phyloP scores from a whole-genome alignment of 2,888 invertebrate genomes.

The Girardia tigrina region DNA sequence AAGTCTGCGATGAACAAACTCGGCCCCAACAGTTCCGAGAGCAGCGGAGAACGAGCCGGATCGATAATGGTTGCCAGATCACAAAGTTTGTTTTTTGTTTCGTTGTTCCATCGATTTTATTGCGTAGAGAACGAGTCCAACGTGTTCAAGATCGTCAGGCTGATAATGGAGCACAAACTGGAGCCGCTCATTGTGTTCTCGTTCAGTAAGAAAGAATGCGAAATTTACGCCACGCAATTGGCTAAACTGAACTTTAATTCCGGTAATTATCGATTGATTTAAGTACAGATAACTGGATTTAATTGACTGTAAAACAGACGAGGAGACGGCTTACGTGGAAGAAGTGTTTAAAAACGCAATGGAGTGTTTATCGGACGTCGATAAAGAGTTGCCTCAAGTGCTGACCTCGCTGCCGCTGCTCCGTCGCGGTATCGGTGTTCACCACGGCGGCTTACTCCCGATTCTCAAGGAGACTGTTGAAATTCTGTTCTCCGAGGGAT shows the following conservation, averaged over 20 bases:
- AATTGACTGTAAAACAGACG: conserved; percentile 59
- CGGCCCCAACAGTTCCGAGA: conserved; percentile 63
- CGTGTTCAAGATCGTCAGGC: conserved; percentile 70
- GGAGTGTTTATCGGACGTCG: conserved; percentile 81
- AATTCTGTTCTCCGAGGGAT: conserved; percentile 88
- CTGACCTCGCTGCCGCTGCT: conserved; percentile 80
- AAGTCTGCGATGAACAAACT: conserved; percentile 86
- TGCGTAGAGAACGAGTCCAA: not conserved
- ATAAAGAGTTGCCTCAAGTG: conserved; percentile 75
- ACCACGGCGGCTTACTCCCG: conserved; percentile 75
- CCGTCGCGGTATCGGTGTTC: conserved; percentile 88
- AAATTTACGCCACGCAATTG: conserved; percentile 86
- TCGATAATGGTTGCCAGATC: not conserved
- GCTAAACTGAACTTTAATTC: conserved; percentile 89
- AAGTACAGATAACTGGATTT: not conserved
- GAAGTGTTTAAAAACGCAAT: conserved; percentile 96
- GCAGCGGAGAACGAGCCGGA: conserved; percentile 56
- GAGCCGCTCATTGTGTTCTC: conserved; percentile 97
- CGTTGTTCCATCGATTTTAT: too few relatives aligned
- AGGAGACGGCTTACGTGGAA: conserved; percentile 81
- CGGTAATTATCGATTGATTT: conserved; percentile 51
- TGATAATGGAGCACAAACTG: conserved; percentile 94
- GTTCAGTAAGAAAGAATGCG: conserved; percentile 96
- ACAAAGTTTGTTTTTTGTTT: not conserved
- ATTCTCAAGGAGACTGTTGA: conserved; percentile 96